These are phyloP conservation scores for Cheirogaleus major DNA, from an alignment of 2,797 vertebrate species.

Conservation along the genomic window DNA sequence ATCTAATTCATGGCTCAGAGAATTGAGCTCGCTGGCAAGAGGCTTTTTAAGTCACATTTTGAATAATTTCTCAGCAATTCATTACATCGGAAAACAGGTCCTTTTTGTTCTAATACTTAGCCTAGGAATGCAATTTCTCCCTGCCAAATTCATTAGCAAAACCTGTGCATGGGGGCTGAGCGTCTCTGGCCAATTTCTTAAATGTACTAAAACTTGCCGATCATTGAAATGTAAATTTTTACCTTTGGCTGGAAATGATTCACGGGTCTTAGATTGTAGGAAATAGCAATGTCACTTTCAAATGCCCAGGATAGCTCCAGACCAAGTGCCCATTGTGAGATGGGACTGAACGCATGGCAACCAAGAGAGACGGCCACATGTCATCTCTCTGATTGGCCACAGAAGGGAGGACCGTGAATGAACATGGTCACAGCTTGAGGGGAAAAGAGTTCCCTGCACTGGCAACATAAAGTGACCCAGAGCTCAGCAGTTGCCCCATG, in stretches of 20 bases:
- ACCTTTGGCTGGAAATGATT: constrained; percentile 44
- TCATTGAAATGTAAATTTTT: constrained; percentile 56
- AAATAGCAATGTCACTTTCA: constrained; percentile 62
- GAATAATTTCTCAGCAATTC: constrained; percentile 74
- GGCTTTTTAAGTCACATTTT: constrained; percentile 72
- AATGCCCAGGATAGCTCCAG: not conserved
- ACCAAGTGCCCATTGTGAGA: constrained; percentile 45
- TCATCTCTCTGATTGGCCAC: not conserved
- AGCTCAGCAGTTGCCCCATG: not conserved
- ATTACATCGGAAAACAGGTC: constrained; percentile 67
- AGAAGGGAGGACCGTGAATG: not conserved
- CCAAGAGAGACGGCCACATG: constrained; percentile 33
- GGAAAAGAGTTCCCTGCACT: not conserved
- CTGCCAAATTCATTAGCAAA: constrained; percentile 74
- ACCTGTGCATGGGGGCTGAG: not conserved
- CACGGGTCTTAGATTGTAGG: not conserved
- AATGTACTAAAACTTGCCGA: constrained; percentile 38
- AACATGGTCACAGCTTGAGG: constrained; percentile 50
- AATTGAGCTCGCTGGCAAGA: constrained; percentile 52
- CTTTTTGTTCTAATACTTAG: constrained; percentile 67
- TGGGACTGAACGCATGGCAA: constrained; percentile 10
- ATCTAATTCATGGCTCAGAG: constrained; percentile 66
- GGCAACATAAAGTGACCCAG: not conserved
- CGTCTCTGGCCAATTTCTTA: constrained; percentile 47
- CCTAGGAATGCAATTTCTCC: constrained; percentile 40